Evolutionary conservation across 2,797 vertebrate species (phyloP).

Genomic region (Chelmon rostratus): DNA sequence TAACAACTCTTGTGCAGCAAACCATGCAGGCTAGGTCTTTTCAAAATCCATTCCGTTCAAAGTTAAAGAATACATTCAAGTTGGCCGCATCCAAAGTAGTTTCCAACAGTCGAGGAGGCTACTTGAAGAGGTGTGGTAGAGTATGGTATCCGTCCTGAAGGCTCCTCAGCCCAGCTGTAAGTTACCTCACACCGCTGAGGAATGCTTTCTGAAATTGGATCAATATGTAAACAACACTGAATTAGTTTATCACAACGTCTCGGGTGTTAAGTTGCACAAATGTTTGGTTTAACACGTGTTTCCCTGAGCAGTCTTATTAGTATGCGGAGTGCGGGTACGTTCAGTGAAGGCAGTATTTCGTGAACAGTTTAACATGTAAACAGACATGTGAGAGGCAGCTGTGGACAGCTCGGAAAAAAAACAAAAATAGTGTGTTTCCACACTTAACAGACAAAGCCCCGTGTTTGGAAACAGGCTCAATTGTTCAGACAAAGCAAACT

Average conservation of each 20-base stretch:
- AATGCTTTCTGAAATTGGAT: slow-evolving; percentile 56
- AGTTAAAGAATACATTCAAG: slow-evolving; percentile 6
- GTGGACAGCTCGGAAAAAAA: neutral
- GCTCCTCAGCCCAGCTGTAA: slow-evolving; percentile 41
- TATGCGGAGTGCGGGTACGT: slow-evolving; percentile 11
- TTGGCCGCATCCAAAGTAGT: slow-evolving; percentile 40
- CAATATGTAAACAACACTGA: slow-evolving; percentile 18
- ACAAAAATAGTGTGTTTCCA: neutral
- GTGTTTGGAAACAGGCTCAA: slow-evolving; percentile 16
- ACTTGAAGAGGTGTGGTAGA: slow-evolving; percentile 76
- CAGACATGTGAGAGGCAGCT: slow-evolving; percentile 32
- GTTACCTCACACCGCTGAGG: slow-evolving; percentile 23
- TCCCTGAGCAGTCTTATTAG: slow-evolving; percentile 10
- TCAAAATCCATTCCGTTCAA: slow-evolving; percentile 79
- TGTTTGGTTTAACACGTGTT: slow-evolving; percentile 64
- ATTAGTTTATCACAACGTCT: neutral
- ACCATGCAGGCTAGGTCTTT: slow-evolving; percentile 69
- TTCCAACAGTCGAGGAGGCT: slow-evolving; percentile 46
- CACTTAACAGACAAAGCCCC: neutral
- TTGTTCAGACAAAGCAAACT: slow-evolving; percentile 60
- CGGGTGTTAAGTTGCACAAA: slow-evolving; percentile 11
- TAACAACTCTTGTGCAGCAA: slow-evolving; percentile 36
- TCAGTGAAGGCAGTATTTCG: neutral
- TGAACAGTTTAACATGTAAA: slow-evolving; percentile 51
- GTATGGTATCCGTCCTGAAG: slow-evolving; percentile 58